Conservation (phyloP, 2,797 vertebrate species). For the Darevskia mixta region DNA sequence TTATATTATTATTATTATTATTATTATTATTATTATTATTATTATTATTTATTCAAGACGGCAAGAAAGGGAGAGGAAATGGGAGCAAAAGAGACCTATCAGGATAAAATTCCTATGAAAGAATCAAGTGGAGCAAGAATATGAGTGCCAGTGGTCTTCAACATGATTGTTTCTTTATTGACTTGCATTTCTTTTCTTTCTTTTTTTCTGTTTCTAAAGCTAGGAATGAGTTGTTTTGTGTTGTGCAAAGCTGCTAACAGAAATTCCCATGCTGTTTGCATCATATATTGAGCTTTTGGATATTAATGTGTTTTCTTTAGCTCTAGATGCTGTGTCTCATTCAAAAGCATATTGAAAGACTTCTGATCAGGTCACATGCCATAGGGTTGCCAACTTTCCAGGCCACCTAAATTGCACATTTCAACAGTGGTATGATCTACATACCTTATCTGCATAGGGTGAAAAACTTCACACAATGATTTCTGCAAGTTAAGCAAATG, state of each 20-base stretch:
- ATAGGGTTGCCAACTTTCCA: neutral
- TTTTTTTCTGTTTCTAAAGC: conserved; percentile 62
- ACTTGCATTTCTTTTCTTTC: conserved; percentile 52
- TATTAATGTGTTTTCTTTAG: conserved; percentile 62
- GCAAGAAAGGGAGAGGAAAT: conserved; percentile 73
- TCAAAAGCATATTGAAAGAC: conserved; percentile 50
- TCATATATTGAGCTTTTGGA: conserved; percentile 69
- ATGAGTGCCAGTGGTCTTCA: conserved; percentile 51
- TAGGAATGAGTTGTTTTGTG: conserved; percentile 57
- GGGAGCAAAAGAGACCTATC: conserved; percentile 78
- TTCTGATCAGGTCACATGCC: neutral
- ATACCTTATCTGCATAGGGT: neutral
- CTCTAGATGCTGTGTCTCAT: conserved; percentile 44
- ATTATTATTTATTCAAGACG: conserved; percentile 72
- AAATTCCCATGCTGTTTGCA: conserved; percentile 47
- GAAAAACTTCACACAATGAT: neutral
- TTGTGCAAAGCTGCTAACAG: conserved; percentile 46
- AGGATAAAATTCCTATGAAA: conserved; percentile 75
- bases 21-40: conserved; percentile 25
- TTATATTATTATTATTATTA: neutral
- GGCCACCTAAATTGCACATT: neutral
- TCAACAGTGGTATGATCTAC: neutral
- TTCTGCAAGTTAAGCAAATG: neutral
- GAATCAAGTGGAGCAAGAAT: conserved; percentile 69
- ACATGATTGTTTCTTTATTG: neutral